A percentile compares a stretch with the other conserved stretches of the same genome.
These are phyloP conservation scores for Eublepharis macularius DNA, from an alignment of 2,113 vertebrate genomes.

Conservation along the genomic window DNA sequence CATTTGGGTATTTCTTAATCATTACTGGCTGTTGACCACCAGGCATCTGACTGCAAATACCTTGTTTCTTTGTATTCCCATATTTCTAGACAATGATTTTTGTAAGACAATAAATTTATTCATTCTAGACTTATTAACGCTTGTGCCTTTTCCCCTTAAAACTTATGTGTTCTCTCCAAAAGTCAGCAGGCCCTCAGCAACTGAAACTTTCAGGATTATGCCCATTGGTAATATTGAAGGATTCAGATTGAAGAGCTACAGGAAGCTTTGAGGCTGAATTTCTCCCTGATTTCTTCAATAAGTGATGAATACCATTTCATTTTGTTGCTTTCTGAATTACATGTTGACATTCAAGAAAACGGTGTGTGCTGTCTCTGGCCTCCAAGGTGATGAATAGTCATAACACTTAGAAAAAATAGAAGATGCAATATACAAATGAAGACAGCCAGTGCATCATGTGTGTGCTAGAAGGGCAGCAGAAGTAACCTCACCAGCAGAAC, in stretches of 20 bases:
- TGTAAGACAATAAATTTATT: slow-evolving; percentile 99
- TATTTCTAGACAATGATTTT: slow-evolving; percentile 96
- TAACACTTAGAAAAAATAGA: not conserved
- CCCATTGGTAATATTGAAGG: too few relatives aligned
- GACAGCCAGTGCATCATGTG: not conserved
- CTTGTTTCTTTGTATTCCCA: slow-evolving; percentile 91
- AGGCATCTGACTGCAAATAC: slow-evolving; percentile 86
- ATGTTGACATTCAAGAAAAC: not conserved
- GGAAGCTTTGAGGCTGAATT: not conserved
- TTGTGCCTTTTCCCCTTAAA: slow-evolving; percentile 76
- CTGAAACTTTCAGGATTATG: not conserved
- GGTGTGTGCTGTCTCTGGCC: too few relatives aligned
- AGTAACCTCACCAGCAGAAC: not conserved
- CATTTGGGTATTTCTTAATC: slow-evolving; percentile 77
- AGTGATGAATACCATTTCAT: not conserved
- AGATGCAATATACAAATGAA: not conserved
- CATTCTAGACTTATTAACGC: slow-evolving; percentile 82
- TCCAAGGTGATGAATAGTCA: not conserved
- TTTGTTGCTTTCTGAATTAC: not conserved
- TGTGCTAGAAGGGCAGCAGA: not conserved
- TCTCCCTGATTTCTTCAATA: not conserved
- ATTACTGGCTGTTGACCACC: slow-evolving; percentile 89
- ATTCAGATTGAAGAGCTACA: not conserved
- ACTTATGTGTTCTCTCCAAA: slow-evolving; percentile 57
- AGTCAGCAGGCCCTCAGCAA: slow-evolving; percentile 73